These are phyloP conservation scores for Sebastes matsubarae DNA, from an alignment of 2,797 vertebrate genomes.

Conservation along the genomic window DNA sequence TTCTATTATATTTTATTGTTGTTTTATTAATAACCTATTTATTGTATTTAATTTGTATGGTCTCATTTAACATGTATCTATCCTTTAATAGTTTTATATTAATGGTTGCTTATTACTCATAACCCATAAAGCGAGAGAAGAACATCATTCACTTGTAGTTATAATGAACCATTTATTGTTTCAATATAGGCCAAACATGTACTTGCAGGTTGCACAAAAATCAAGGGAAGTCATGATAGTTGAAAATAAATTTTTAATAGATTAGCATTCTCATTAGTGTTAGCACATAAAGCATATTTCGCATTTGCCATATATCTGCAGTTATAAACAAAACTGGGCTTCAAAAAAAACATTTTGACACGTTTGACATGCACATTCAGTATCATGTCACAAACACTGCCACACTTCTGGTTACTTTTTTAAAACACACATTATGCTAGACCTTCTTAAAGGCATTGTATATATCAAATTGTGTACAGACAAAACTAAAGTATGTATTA, in stretches of 20 bases:
- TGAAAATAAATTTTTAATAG: slow-evolving; percentile 24
- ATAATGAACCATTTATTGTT: neutral
- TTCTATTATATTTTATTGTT: too few relatives aligned
- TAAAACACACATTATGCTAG: neutral
- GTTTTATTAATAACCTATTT: too few relatives aligned
- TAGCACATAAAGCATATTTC: slow-evolving; percentile 7
- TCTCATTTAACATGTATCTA: too few relatives aligned
- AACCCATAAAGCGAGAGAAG: neutral
- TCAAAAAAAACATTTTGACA: neutral
- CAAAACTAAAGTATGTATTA: neutral
- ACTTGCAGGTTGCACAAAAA: neutral
- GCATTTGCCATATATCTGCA: neutral
- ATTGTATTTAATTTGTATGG: too few relatives aligned
- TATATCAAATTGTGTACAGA: neutral
- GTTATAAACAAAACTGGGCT: neutral
- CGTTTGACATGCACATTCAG: neutral
- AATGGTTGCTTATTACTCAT: neutral
- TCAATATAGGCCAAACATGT: neutral
- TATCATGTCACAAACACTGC: neutral
- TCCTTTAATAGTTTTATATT: too few relatives aligned
- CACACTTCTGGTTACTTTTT: neutral
- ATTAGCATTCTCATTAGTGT: neutral
- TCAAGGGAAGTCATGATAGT: neutral
- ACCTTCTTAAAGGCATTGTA: neutral
- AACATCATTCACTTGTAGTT: neutral